Percentiles rank a stretch among this genome's conserved stretches.
These are phyloP conservation scores for Mustela lutreola DNA, from an alignment of 2,113 vertebrate species.

Conservation along the genomic window DNA sequence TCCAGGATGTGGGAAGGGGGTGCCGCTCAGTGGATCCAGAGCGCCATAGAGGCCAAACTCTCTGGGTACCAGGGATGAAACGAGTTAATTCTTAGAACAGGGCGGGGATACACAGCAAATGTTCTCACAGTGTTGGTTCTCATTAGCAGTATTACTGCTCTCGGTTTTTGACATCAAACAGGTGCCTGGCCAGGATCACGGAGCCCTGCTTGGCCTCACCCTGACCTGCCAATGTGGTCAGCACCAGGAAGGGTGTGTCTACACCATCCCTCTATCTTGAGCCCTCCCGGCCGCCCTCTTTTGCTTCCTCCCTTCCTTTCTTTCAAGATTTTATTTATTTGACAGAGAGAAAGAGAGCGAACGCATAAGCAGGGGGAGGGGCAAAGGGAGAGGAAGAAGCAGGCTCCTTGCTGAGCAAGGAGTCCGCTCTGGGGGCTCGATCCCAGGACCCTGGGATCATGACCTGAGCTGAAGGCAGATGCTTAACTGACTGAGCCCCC, in stretches of 20 bases:
- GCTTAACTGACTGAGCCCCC: neutral
- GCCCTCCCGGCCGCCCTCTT: neutral
- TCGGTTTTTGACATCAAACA: neutral
- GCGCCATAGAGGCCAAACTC: neutral
- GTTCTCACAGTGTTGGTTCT: no score
- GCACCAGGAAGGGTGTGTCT: neutral
- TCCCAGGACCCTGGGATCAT: no score
- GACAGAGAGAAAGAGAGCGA: no score
- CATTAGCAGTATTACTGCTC: fast-evolving
- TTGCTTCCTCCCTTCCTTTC: neutral
- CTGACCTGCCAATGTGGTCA: neutral
- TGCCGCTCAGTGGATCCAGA: no score
- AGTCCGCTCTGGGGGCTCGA: no score
- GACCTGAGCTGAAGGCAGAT: neutral
- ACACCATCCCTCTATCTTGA: neutral
- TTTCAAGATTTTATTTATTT: no score
- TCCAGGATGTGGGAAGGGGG: neutral
- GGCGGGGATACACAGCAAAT: fast-evolving
- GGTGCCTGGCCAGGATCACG: no score
- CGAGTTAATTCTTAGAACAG: neutral
- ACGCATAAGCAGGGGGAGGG: no score
- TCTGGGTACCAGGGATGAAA: neutral
- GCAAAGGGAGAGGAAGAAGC: no score
- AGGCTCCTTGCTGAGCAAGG: no score
- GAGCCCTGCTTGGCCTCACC: neutral